Percentiles rank a stretch among this genome's conserved stretches.
Evolutionary conservation across 1,140 invertebrate genomes (phyloP).

Genomic region (Pseudomyrmex cubaensis): DNA sequence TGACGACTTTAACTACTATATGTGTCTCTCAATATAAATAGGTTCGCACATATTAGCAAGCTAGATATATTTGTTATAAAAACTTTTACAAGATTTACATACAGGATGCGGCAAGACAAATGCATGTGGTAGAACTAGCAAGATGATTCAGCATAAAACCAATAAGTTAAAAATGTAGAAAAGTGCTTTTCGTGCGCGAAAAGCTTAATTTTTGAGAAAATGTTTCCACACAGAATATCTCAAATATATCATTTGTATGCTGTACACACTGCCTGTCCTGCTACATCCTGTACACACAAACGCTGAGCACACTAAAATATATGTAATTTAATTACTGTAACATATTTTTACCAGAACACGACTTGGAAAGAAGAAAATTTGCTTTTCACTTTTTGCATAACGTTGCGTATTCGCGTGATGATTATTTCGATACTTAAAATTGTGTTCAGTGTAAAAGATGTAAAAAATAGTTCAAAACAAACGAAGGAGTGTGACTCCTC

Average conservation of each 20-base stretch:
- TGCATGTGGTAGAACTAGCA: background rate
- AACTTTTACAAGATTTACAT: conserved; percentile 32
- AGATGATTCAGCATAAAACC: no score
- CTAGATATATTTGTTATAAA: background rate
- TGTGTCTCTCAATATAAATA: no score
- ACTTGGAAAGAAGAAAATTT: background rate
- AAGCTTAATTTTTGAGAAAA: no score
- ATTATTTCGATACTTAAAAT: conserved; percentile 42
- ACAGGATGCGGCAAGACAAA: conserved; percentile 42
- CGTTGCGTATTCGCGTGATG: conserved; percentile 1
- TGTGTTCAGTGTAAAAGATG: conserved; percentile 49
- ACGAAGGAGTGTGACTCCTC: conserved; percentile 30
- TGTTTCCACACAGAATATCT: no score
- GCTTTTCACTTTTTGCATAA: background rate
- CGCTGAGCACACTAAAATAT: conserved; percentile 1
- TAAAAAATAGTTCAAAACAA: conserved; percentile 36
- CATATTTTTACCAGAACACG: conserved; percentile 18
- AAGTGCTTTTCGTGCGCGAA: no score
- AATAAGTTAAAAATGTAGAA: no score
- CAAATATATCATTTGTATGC: no score
- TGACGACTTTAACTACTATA: background rate
- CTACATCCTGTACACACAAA: conserved; percentile 23
- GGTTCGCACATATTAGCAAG: no score
- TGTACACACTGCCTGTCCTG: no score
- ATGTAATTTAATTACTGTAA: conserved; percentile 28